phyloP scores from a whole-genome alignment of 2,797 vertebrate species.

The Psittacula derbiana region DNA sequence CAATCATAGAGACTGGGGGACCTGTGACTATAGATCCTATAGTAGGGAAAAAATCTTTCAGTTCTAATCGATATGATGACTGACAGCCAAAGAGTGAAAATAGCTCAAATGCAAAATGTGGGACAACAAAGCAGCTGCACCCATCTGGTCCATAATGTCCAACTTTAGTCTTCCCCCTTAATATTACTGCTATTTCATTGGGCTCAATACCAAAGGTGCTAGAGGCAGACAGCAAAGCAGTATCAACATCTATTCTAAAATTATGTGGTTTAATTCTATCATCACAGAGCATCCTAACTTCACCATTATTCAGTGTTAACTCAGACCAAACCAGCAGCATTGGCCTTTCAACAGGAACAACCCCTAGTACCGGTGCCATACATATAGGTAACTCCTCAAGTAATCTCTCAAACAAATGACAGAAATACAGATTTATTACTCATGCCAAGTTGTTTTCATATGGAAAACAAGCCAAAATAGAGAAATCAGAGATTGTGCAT shows the following conservation, averaged over 20 bases:
- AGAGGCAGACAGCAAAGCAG: neutral
- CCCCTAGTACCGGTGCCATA: neutral
- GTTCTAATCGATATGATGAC: neutral
- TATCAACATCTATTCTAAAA: neutral
- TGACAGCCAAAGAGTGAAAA: neutral
- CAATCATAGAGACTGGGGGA: neutral
- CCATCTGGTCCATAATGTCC: neutral
- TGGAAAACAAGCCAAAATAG: conserved; percentile 7
- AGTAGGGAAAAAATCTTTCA: neutral
- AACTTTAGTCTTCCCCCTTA: neutral
- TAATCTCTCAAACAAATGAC: neutral
- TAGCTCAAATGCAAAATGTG: neutral
- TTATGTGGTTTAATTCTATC: neutral
- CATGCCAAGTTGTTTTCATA: neutral
- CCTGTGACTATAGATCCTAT: fast-evolving
- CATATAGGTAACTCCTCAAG: neutral
- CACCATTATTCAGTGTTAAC: neutral
- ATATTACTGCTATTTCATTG: neutral
- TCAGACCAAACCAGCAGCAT: neutral
- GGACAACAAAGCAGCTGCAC: conserved; percentile 7
- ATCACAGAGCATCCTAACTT: neutral
- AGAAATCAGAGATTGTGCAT: neutral
- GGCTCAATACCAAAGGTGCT: neutral
- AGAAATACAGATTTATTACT: neutral
- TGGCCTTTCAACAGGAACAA: neutral